A percentile compares a stretch with the other conserved stretches of the same genome.
phyloP scores from a whole-genome alignment of 2,888 invertebrate species.

The Arctia plantaginis region DNA sequence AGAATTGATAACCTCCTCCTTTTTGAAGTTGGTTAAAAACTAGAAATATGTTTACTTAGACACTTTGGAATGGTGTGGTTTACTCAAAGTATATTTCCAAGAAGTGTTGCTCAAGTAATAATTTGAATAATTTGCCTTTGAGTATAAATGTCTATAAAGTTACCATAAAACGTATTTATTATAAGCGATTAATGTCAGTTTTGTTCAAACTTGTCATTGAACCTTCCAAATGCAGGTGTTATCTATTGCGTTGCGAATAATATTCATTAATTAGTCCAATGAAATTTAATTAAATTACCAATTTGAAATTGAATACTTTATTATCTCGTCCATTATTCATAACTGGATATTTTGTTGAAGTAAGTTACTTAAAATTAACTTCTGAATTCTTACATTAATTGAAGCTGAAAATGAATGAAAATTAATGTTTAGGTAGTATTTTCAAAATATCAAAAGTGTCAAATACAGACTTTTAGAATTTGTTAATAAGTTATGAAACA shows the following conservation, averaged over 20 bases:
- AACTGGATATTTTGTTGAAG: constrained; percentile 36
- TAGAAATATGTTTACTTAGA: background rate
- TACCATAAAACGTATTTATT: background rate
- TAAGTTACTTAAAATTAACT: constrained; percentile 22
- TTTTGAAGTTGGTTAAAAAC: too few relatives aligned
- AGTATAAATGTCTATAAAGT: background rate
- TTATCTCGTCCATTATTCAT: constrained; percentile 21
- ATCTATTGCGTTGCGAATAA: background rate
- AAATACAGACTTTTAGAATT: background rate
- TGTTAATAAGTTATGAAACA: background rate
- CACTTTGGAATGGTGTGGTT: background rate
- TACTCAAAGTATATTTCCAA: background rate
- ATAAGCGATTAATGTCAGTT: background rate
- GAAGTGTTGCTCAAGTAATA: too few relatives aligned
- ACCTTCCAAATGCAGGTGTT: background rate
- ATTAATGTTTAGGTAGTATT: constrained; percentile 12
- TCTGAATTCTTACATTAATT: constrained; percentile 24
- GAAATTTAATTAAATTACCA: constrained; percentile 4
- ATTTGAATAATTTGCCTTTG: background rate
- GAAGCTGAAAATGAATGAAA: constrained; percentile 17
- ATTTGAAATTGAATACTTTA: constrained; percentile 26
- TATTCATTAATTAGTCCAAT: background rate
- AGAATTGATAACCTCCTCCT: too few relatives aligned
- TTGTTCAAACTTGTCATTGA: background rate
- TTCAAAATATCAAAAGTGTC: background rate